A percentile compares a stretch with the other conserved stretches of the same genome.
Conservation (phyloP, 2,113 vertebrate genomes). For the Psilopogon haemacephalus region DNA sequence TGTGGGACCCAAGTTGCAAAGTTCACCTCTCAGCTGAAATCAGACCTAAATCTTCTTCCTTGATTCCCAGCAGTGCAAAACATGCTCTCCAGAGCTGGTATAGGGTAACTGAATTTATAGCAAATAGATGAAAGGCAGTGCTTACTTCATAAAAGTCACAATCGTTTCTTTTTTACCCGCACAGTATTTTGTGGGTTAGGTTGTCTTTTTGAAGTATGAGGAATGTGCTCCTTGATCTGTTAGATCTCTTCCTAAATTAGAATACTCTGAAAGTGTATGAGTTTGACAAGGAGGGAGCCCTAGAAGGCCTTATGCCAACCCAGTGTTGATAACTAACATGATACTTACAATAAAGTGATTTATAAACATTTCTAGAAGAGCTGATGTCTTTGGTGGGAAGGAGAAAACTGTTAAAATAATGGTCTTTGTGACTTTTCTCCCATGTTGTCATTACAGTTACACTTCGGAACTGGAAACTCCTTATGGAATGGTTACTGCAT, state of each 20-base stretch:
- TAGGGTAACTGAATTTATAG: neutral
- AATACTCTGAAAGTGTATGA: neutral
- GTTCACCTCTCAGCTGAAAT: neutral
- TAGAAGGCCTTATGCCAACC: neutral
- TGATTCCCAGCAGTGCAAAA: neutral
- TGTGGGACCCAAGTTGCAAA: neutral
- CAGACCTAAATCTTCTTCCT: neutral
- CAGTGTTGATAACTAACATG: neutral
- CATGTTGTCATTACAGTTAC: neutral
- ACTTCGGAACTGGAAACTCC: neutral
- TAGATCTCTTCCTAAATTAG: neutral
- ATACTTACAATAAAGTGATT: neutral
- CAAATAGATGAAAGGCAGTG: neutral
- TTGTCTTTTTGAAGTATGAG: neutral
- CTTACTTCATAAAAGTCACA: neutral
- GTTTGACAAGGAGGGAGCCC: neutral
- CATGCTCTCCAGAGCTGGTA: neutral
- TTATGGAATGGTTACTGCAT: neutral
- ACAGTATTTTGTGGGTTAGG: neutral
- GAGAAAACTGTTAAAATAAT: neutral
- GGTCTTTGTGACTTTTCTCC: neutral
- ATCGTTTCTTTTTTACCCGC: neutral
- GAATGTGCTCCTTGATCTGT: neutral
- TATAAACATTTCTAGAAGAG: neutral
- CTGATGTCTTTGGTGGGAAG: neutral